phyloP scores from a whole-genome alignment of 2,113 vertebrate genomes.

The Charadrius vociferus region DNA sequence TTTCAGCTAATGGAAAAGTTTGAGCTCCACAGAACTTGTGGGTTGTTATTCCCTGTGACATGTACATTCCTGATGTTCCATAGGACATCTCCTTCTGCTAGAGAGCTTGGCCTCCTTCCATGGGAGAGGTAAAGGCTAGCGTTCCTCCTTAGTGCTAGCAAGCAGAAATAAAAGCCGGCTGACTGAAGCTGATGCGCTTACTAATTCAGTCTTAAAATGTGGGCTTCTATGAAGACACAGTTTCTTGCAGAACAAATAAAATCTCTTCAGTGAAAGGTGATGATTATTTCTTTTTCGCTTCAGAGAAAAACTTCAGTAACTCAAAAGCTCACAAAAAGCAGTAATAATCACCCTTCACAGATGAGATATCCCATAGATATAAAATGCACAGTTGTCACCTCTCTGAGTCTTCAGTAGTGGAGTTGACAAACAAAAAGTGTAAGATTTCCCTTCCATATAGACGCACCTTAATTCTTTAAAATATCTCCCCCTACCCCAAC shows the following conservation, averaged over 20 bases:
- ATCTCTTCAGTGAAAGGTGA: constrained; percentile 2
- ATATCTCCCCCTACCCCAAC: neutral
- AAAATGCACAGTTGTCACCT: neutral
- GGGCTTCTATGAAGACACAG: neutral
- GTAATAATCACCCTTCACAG: constrained; percentile 4
- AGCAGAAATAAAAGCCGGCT: neutral
- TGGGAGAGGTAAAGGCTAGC: neutral
- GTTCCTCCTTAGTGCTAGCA: neutral
- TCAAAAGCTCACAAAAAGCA: neutral
- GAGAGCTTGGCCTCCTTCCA: neutral
- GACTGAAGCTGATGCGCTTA: neutral
- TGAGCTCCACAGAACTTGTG: neutral
- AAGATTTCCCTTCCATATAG: neutral
- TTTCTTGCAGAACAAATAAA: constrained; percentile 38
- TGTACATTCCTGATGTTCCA: neutral
- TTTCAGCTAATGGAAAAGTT: constrained; percentile 8
- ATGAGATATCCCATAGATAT: neutral
- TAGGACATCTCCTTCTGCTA: neutral
- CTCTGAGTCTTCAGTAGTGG: neutral
- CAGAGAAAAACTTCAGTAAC: constrained; percentile 25
- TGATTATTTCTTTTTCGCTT: constrained; percentile 48
- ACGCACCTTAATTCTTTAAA: neutral
- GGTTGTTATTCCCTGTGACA: neutral
- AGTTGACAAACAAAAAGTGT: constrained; percentile 22
- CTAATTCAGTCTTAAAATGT: constrained; percentile 14